A percentile compares a stretch with the other conserved stretches of the same genome.
These are phyloP conservation scores for Anoplopoma fimbria DNA, from an alignment of 2,113 vertebrate genomes.

Conservation along the genomic window DNA sequence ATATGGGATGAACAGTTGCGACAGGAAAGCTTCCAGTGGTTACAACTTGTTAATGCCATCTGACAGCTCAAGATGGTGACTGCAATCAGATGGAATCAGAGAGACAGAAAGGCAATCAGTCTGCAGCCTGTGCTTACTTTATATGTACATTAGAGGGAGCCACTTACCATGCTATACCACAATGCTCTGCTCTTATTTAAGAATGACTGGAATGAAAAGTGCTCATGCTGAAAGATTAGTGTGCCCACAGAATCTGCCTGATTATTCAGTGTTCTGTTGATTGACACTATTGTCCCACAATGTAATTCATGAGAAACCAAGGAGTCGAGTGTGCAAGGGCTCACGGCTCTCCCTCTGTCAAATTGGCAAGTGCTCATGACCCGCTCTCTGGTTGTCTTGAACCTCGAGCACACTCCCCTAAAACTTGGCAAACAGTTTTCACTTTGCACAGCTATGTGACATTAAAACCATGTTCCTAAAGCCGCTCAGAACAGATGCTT, in stretches of 20 bases:
- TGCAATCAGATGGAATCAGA: neutral
- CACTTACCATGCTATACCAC: neutral
- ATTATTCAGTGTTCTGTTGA: neutral
- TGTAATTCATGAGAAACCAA: constrained; percentile 9
- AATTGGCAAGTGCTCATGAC: neutral
- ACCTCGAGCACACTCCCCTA: neutral
- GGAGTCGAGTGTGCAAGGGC: neutral
- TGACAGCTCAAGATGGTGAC: constrained; percentile 1
- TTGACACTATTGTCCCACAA: neutral
- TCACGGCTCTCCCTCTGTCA: neutral
- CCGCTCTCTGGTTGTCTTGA: neutral
- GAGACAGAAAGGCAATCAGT: neutral
- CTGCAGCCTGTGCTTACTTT: neutral
- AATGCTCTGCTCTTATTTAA: neutral
- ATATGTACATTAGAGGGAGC: constrained; percentile 51
- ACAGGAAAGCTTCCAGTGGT: neutral
- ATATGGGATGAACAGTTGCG: neutral
- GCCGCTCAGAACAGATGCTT: too few relatives aligned
- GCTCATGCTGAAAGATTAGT: neutral
- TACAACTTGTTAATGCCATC: neutral
- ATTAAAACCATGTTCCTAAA: neutral
- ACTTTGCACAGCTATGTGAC: neutral
- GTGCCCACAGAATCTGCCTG: neutral
- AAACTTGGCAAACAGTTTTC: neutral
- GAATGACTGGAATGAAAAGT: neutral